Conservation (phyloP, 2,888 invertebrate genomes). For the Xanthorhoe designata region DNA sequence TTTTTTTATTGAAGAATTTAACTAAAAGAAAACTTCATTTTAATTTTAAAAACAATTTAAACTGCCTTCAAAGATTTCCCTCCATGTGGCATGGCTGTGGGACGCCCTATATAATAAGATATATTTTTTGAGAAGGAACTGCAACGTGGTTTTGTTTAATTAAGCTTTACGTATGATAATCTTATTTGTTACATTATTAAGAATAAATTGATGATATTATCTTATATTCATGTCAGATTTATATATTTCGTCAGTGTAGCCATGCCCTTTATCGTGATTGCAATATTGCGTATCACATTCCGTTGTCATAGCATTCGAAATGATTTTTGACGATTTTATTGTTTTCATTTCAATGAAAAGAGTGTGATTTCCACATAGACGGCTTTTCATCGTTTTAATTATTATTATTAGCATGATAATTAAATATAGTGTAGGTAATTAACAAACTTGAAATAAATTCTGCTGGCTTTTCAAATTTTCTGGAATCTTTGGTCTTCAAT, state of each 20-base stretch:
- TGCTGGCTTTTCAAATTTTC: not conserved
- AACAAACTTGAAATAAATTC: too few species aligned
- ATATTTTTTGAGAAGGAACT: too few species aligned
- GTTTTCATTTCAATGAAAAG: not conserved
- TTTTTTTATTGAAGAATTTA: too few species aligned
- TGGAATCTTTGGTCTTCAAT: too few species aligned
- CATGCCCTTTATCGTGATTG: not conserved
- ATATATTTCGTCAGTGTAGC: not conserved
- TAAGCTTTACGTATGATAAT: too few species aligned
- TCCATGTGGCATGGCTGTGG: too few species aligned
- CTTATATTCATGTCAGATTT: not conserved
- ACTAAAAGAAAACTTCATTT: too few species aligned
- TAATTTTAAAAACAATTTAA: too few species aligned
- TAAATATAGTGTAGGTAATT: not conserved
- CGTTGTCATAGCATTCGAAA: conserved; percentile 1
- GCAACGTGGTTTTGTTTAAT: too few species aligned
- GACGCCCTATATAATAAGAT: too few species aligned
- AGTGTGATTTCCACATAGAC: not conserved
- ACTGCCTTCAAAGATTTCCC: too few species aligned
- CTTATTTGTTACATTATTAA: too few species aligned
- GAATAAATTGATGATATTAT: not conserved
- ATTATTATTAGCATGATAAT: not conserved
- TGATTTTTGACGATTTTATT: not conserved
- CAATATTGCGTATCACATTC: conserved; percentile 33
- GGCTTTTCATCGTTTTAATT: not conserved